These are phyloP conservation scores for Cynopterus sphinx DNA, from an alignment of 2,797 vertebrate genomes.

Conservation along the genomic window DNA sequence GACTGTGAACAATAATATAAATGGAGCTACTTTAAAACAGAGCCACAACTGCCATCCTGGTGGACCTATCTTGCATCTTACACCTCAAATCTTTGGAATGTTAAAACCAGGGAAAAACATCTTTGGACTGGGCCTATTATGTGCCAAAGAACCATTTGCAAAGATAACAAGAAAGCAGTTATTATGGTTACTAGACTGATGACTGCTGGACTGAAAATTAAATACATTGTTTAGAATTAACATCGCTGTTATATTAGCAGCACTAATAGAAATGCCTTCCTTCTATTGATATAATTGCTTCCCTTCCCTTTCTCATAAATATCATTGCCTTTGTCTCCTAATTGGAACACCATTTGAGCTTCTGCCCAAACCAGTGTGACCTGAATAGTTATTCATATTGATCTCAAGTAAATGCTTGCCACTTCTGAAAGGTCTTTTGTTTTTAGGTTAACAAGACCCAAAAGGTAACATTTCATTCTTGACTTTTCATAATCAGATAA, in stretches of 20 bases:
- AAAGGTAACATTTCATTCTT: neutral
- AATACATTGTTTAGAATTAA: neutral
- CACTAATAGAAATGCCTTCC: neutral
- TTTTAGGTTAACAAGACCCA: neutral
- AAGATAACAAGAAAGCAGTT: neutral
- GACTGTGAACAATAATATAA: neutral
- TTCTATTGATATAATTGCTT: neutral
- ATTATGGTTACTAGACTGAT: too few relatives aligned
- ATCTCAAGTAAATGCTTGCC: neutral
- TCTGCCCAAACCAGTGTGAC: neutral
- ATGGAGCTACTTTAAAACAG: neutral
- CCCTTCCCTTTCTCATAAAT: neutral
- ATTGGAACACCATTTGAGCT: too few relatives aligned
- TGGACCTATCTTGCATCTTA: neutral
- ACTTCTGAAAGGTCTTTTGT: neutral
- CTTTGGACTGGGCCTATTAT: neutral
- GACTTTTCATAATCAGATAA: slow-evolving; percentile 2
- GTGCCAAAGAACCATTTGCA: neutral
- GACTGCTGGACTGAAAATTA: neutral
- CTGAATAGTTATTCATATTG: neutral
- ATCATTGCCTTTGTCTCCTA: neutral
- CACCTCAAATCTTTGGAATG: neutral
- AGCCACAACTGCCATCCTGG: neutral
- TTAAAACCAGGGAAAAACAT: neutral
- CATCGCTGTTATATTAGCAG: neutral